Conservation (phyloP, 2,888 invertebrate genomes). For the Ischnus inquisitorius region DNA sequence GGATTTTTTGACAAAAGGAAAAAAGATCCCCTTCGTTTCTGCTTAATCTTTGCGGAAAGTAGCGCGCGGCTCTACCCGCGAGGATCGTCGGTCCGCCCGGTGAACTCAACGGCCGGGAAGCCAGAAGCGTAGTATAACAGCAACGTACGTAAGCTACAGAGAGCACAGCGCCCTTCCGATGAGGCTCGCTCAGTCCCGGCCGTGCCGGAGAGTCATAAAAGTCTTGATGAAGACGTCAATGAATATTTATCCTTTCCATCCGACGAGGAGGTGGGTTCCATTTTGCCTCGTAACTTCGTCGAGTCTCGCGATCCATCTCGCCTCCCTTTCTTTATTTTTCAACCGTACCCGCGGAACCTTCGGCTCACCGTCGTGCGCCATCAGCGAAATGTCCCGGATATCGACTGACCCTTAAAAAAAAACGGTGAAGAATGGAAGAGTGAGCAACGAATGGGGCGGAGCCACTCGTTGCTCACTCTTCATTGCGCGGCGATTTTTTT, state of each 20-base stretch:
- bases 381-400: constrained; percentile 42
- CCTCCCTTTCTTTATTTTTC: constrained; percentile 51
- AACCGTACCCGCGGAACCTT: constrained; percentile 28
- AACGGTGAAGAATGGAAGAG: too few species aligned
- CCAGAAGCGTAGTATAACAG: constrained; percentile 49
- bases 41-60: neutral
- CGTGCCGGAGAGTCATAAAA: constrained; percentile 78
- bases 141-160: constrained; percentile 12
- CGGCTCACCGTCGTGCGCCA: constrained; percentile 28
- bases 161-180: constrained; percentile 29
- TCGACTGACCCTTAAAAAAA: constrained; percentile 38
- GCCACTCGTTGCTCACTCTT: constrained; percentile 13
- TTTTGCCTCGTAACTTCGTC: constrained; percentile 71
- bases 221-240: constrained; percentile 84
- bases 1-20: neutral
- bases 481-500: neutral
- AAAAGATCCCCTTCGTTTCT: constrained; percentile 39
- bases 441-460: neutral
- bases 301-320: constrained; percentile 26
- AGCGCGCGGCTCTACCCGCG: constrained; percentile 15
- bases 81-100: constrained; percentile 52
- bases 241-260: constrained; percentile 83
- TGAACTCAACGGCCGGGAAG: constrained; percentile 68
- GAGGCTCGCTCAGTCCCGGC: constrained; percentile 37
- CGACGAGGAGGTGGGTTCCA: constrained; percentile 41